phyloP scores from a whole-genome alignment of 2,888 invertebrate species.

The Pachydiplax longipennis region DNA sequence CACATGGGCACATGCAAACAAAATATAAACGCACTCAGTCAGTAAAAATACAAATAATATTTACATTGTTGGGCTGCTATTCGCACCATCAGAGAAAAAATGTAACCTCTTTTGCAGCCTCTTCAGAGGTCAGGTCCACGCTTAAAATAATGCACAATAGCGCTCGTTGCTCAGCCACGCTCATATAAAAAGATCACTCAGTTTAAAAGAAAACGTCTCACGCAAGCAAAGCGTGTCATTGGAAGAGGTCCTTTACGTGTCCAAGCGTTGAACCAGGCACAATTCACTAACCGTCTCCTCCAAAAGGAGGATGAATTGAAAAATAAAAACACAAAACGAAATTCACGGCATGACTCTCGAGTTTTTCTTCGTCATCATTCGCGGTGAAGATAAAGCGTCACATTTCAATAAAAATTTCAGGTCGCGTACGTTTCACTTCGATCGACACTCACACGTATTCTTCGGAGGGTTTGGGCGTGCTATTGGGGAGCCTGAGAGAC shows the following conservation, averaged over 20 bases:
- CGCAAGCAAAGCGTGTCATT: conserved; percentile 10
- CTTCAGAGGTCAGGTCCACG: neutral
- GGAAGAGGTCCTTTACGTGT: neutral
- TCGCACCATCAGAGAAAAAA: conserved; percentile 30
- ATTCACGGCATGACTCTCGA: neutral
- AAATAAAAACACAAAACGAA: neutral
- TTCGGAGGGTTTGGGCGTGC: conserved; percentile 85
- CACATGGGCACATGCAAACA: conserved; percentile 24
- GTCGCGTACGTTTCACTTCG: neutral
- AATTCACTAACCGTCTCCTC: neutral
- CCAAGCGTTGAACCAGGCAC: neutral
- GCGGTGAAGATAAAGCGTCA: neutral
- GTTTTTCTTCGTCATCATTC: neutral
- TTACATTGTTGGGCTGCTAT: conserved; percentile 19
- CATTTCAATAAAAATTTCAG: neutral
- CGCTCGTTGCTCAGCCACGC: neutral
- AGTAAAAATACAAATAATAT: conserved; percentile 26
- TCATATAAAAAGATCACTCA: neutral
- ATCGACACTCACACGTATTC: conserved; percentile 77
- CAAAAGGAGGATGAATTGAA: neutral
- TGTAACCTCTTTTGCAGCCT: neutral
- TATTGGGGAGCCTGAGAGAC: conserved; percentile 77
- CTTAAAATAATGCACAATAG: neutral
- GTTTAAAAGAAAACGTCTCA: neutral
- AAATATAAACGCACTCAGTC: conserved; percentile 25